Conservation (phyloP, 2,797 vertebrate species). For the Clamator glandarius region DNA sequence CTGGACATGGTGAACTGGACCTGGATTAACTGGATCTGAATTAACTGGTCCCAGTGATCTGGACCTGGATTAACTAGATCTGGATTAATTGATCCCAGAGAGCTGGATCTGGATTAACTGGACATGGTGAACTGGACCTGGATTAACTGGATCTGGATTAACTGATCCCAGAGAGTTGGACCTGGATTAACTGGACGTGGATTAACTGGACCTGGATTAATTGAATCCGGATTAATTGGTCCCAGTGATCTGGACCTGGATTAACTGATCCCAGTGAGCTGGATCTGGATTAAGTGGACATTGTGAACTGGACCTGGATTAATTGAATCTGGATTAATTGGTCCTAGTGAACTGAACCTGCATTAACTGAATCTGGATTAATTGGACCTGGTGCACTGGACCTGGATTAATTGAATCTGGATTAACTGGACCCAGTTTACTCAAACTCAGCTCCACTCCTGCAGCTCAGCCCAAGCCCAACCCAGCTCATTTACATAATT, state of each 20-base stretch:
- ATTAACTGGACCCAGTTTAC: background rate
- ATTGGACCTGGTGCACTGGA: too few relatives aligned
- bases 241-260: background rate
- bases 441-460: background rate
- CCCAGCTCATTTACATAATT: background rate
- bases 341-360: background rate
- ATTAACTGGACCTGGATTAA: too few relatives aligned
- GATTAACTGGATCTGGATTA: too few relatives aligned
- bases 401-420: too few relatives aligned
- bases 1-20: too few relatives aligned
- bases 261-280: rapidly evolving
- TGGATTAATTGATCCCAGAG: too few relatives aligned
- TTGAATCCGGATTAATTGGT: background rate
- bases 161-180: rapidly evolving
- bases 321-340: too few relatives aligned
- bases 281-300: too few relatives aligned
- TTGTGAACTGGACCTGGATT: background rate
- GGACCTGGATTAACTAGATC: too few relatives aligned
- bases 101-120: background rate
- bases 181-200: background rate
- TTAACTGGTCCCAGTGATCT: too few relatives aligned
- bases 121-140: background rate
- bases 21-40: background rate
- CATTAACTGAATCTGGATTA: too few relatives aligned
- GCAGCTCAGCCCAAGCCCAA: background rate